Evolutionary conservation across 2,113 vertebrate species (phyloP), one percentile per base, ranked within the genome.

Genomic region (Corydoras maculifer): DNA sequence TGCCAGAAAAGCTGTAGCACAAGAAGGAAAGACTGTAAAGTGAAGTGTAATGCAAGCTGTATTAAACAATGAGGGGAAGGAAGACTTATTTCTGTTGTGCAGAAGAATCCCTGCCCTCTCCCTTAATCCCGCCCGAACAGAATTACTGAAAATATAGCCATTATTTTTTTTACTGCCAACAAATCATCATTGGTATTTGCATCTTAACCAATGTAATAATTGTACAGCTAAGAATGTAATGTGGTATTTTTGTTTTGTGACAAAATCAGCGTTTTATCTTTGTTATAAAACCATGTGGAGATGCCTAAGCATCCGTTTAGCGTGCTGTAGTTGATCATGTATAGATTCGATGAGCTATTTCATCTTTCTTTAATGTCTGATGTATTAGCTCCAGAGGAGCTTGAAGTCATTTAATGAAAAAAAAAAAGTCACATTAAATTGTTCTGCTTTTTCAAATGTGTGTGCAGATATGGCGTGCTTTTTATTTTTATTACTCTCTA

Each of bases 231-330:
- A 61, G 7, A 15, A 48, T 72, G 31, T 62, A n/a, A 62, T 72
- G 62, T 25, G 57, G 58, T 72, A 10, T n/a, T 2, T 9, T 30
- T 48, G 10, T 14, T 57, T 48, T 62, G 5, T 62, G 61, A 55
- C 11, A 15, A n/a, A 25, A 8, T 58, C 59, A n/a, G 69, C 54
- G 57, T 15, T 58, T 68, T 32, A 68, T 5, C 57, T 18, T 29
- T 68, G 58, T 68, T 58, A 29, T 58, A 31, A 35, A 32, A 55
- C 65, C 53, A 57, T 57, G 8, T 67, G 30, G 53, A 55, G 30
- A 14, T 48, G 32, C n/a, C 62, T n/a, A 18, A 15, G 32, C 62
- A 14, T 57, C 14, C 14, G 14, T 43, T 62, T 62, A 64, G 35
- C 15, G 3, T 64, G 15, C 15, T 25, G n/a, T 64, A 43, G 12